Base-by-base conservation (phyloP, 2,113 vertebrate species). In the Vulpes lagopus region DNA sequence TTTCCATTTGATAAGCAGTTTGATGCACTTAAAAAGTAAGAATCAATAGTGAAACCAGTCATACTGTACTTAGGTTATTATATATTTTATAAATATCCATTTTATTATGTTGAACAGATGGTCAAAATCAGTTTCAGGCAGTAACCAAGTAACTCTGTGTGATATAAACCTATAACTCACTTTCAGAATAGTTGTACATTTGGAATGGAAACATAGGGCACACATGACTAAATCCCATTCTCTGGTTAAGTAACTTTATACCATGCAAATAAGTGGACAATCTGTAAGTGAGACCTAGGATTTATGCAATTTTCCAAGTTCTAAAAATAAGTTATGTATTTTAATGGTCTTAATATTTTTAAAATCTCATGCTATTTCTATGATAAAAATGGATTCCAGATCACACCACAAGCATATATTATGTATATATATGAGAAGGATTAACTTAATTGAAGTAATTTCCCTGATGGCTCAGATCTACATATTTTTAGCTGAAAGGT, bases 361-460 rank as follows among this genome's bases (percentile, higher is more conserved):
- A 27, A 74, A 92, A 62, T 67, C 25, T 20, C 25, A 78, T 78
- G 35, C 15, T 57, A 67, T 78, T 86, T 74, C 62, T 78, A 65
- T 32, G n/a, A 78, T 38, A 65, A 78, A 64, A 93, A 55, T 65
- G 51, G 57, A 85, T 86, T 86, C 73, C n/a, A 93, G 23, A 57
- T 78, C 49, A 78, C 22, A 86, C 17, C 71, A 65, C 12, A 55
- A 85, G 53, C 59, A 78, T 79, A 73, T 51, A 60, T 32, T 51
- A 89, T 51, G 4, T 16, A 16, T n/a, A 16, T n/a, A 57, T 65
- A 65, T 78, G 78, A 86, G 27, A 78, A 57, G 71, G n/a, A 93
- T 78, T 78, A 64, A 55, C 64, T 93, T 78, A 88, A 71, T 35
- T 43, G 59, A 86, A 93, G 92, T 30, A 81, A 71, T 88, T 67